phyloP scores from a whole-genome alignment of 2,888 invertebrate species.

The Pogonocherus hispidulus region DNA sequence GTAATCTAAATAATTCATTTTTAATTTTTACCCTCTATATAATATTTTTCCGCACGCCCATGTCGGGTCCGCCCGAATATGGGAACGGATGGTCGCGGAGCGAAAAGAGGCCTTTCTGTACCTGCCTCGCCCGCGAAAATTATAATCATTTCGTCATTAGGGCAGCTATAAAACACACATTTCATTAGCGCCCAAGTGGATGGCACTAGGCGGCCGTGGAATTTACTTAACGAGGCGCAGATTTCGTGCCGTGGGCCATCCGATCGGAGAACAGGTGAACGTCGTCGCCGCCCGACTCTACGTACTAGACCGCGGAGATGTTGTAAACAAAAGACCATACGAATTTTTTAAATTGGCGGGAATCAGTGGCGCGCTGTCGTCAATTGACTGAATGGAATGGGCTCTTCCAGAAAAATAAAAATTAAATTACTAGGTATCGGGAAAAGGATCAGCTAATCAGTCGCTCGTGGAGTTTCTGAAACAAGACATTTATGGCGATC shows the following conservation, averaged over 20 bases:
- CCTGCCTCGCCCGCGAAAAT: slow-evolving; percentile 60
- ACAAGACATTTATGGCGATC: no score
- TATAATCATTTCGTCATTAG: slow-evolving; percentile 64
- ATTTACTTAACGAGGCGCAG: slow-evolving; percentile 1
- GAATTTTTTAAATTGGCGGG: neutral
- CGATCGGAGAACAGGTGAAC: neutral
- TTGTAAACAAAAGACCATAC: neutral
- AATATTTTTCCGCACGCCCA: no score
- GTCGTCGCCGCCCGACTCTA: neutral
- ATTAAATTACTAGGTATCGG: no score
- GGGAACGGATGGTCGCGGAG: no score
- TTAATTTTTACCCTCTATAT: no score
- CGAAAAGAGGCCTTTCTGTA: slow-evolving; percentile 12
- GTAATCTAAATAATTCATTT: no score
- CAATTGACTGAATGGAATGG: no score
- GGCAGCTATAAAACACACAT: slow-evolving; percentile 60
- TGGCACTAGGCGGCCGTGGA: slow-evolving; percentile 12
- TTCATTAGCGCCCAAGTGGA: slow-evolving; percentile 51
- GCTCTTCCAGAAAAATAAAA: no score
- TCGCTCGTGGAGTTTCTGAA: no score
- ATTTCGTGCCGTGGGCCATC: neutral
- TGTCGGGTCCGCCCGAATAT: no score
- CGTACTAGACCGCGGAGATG: neutral
- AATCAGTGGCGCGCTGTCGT: neutral
- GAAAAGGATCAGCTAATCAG: no score